Evolutionary conservation across 2,888 invertebrate species (phyloP).

Genomic region (Drosophila kambysellisi): DNA sequence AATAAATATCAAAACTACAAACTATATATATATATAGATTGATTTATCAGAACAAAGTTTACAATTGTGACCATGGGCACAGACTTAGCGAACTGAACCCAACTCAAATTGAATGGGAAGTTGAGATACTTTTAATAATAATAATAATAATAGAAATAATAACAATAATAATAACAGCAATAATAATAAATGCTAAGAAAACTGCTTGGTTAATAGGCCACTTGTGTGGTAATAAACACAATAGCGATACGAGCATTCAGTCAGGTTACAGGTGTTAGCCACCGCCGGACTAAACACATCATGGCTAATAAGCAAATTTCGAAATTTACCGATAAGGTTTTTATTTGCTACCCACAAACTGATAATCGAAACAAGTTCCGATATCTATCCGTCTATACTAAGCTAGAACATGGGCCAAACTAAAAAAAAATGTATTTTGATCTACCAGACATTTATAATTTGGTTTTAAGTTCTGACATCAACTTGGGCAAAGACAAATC

Average conservation of each 20-base stretch:
- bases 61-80: neutral
- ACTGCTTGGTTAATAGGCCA: conserved; percentile 19
- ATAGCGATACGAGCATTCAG: conserved; percentile 26
- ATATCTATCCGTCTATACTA: neutral
- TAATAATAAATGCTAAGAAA: neutral
- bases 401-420: neutral
- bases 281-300: conserved; percentile 3
- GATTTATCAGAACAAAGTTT: neutral
- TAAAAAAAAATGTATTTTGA: neutral
- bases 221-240: conserved; percentile 14
- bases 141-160: neutral
- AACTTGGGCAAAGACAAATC: neutral
- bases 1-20: no score
- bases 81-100: neutral
- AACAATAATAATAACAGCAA: neutral
- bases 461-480: neutral
- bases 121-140: neutral
- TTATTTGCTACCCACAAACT: no score
- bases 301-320: conserved; percentile 22
- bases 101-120: neutral
- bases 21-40: neutral
- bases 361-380: neutral
- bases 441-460: neutral
- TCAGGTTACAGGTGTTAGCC: conserved; percentile 25
- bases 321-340: conserved; percentile 2